These are phyloP conservation scores for Mormyrops boulengeri DNA, from an alignment of 2,797 vertebrate genomes.

Conservation along the genomic window DNA sequence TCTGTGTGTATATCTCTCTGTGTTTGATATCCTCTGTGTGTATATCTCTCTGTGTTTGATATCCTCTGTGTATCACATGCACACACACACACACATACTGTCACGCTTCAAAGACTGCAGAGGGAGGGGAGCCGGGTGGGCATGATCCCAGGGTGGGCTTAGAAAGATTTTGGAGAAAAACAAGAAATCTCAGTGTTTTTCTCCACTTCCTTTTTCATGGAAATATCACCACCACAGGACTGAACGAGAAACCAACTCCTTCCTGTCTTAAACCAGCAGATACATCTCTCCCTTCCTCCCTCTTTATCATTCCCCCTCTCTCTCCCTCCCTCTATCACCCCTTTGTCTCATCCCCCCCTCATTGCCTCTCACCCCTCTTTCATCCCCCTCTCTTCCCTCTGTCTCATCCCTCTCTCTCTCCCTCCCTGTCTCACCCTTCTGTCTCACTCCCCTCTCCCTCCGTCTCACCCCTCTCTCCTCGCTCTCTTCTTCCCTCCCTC, in stretches of 20 bases:
- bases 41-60: too few species aligned
- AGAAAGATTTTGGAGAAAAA: neutral
- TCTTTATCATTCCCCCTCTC: neutral
- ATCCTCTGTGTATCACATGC: too few species aligned
- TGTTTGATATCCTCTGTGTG: neutral
- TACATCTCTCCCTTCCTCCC: neutral
- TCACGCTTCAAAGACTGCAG: neutral
- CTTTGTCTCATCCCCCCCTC: neutral
- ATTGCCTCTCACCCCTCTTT: neutral
- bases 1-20: neutral
- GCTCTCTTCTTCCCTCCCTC: neutral
- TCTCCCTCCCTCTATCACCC: neutral
- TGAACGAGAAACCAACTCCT: neutral
- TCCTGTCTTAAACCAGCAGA: neutral
- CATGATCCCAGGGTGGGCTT: neutral
- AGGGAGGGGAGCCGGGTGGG: neutral
- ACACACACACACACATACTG: neutral
- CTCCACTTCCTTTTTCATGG: neutral
- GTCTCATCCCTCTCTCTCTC: neutral
- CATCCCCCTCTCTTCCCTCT: neutral
- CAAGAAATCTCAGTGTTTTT: neutral
- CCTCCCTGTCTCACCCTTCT: neutral
- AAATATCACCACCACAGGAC: neutral
- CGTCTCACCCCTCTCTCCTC: neutral
- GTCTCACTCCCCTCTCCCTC: neutral